Evolutionary conservation across 2,888 invertebrate genomes (phyloP).

Genomic region (Sarcophaga variegata): DNA sequence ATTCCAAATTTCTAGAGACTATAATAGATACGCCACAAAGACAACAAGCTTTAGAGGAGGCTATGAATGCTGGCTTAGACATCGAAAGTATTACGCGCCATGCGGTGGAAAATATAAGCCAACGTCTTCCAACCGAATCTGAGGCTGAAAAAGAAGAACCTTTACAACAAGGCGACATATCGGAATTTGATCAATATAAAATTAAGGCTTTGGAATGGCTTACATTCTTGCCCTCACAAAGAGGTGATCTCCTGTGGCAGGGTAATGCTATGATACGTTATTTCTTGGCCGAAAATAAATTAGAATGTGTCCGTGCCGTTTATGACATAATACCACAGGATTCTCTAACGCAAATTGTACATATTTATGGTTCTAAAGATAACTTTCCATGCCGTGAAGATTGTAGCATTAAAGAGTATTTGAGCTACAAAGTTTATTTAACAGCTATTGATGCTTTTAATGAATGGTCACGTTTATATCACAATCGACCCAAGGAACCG

Average conservation of each 20-base stretch:
- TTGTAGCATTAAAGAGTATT: constrained; percentile 88
- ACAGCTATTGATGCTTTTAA: constrained; percentile 93
- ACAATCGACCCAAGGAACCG: constrained; percentile 89
- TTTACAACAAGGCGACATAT: constrained; percentile 83
- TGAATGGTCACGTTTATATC: constrained; percentile 93
- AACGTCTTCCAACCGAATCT: constrained; percentile 77
- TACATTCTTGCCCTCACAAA: constrained; percentile 89
- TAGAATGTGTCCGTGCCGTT: constrained; percentile 90
- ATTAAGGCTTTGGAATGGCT: constrained; percentile 94
- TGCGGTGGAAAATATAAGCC: constrained; percentile 90
- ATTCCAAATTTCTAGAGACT: constrained; percentile 87
- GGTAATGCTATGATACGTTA: constrained; percentile 94
- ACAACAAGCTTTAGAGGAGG: constrained; percentile 86
- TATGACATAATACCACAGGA: constrained; percentile 88
- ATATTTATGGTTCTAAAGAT: constrained; percentile 81
- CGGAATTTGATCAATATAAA: constrained; percentile 87
- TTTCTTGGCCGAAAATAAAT: constrained; percentile 91
- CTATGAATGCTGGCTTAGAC: constrained; percentile 89
- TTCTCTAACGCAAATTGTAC: constrained; percentile 84
- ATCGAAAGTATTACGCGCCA: constrained; percentile 92
- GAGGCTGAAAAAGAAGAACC: constrained; percentile 72
- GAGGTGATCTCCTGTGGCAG: constrained; percentile 91
- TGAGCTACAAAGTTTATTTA: constrained; percentile 93
- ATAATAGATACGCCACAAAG: constrained; percentile 85
- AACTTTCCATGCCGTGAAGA: constrained; percentile 83